Evolutionary conservation across 2,888 invertebrate genomes (phyloP), one percentile per base, ranked within the genome.

Genomic region (Lymantria dispar): DNA sequence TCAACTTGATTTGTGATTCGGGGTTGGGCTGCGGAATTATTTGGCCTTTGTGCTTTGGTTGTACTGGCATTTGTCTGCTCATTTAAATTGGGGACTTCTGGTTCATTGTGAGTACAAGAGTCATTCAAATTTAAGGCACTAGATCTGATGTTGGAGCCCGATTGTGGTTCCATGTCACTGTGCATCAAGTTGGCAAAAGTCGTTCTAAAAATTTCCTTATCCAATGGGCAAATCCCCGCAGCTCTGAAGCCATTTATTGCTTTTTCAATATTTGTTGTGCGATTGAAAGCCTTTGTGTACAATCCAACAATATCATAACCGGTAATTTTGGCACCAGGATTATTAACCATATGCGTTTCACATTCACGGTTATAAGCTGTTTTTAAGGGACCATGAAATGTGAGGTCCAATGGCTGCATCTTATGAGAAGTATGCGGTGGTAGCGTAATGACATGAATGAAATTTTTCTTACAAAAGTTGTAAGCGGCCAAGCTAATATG

Each of bases 391-490:
- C 59, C 54, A 45, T n/a, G 12, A 14, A 43, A 48, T 1, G 52
- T 22, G 8, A 45, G 7, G 29, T 48, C 45, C 11, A 48, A 31
- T 10, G 48, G 50, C 39, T 50, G 50, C 43, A 50, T 36, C 7
- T 36, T 14, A 15, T 60, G 60, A n/a, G 64, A 61, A n/a, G 57
- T 54, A 36, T 67, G 61, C 30, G 64, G 62, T 47, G 63, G 60
- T 38, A 64, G 39, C 31, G 60, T 58, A 11, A 65, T 30, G 48
- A 66, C 56, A 56, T 58, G 49, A 10, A 51, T 41, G 12, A 11
- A 13, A 14, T 51, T 47, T 7, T 45, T 13, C 10, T 33, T 39
- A 37, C 44, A 44, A 47, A 29, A 39, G 2, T 44, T 30, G 14
- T 37, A 12, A 10, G 30, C 30, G 10, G 10, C 7, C 36, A 51